Percentiles rank a stretch among this genome's conserved stretches.
Conservation (phyloP, 2,797 vertebrate species). For the Coendou prehensilis region DNA sequence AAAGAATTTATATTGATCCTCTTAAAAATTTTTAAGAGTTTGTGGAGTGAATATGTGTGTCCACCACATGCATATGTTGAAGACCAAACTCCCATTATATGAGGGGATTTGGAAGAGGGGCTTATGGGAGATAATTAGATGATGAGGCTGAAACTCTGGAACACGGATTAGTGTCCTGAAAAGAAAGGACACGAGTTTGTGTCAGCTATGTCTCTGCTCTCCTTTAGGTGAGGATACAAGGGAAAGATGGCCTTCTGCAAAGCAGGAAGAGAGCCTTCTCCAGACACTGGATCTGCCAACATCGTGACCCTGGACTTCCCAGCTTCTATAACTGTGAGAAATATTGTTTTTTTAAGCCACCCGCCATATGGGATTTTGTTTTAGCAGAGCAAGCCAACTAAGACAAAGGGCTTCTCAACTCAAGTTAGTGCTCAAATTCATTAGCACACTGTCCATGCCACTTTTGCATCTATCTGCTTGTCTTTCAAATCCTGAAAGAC, state of each 20-base stretch:
- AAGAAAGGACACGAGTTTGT: neutral
- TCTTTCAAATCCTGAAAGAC: neutral
- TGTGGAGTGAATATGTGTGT: neutral
- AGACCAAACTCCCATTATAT: neutral
- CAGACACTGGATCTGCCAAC: neutral
- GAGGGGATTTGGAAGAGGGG: neutral
- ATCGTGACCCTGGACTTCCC: neutral
- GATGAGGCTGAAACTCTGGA: neutral
- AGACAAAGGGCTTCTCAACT: neutral
- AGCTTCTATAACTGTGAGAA: neutral
- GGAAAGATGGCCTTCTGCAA: neutral
- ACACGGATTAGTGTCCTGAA: neutral
- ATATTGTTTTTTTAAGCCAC: neutral
- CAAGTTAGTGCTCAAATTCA: too few species aligned
- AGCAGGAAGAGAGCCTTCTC: neutral
- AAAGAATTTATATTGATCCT: neutral
- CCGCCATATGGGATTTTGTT: neutral
- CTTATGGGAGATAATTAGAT: neutral
- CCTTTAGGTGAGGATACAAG: neutral
- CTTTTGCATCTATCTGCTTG: neutral
- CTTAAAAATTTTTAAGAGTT: neutral
- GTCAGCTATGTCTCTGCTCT: neutral
- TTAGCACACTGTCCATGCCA: neutral
- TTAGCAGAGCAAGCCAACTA: neutral
- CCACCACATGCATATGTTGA: neutral